Evolutionary conservation across 2,113 vertebrate species (phyloP).

Genomic region (Cynopterus brachyotis): DNA sequence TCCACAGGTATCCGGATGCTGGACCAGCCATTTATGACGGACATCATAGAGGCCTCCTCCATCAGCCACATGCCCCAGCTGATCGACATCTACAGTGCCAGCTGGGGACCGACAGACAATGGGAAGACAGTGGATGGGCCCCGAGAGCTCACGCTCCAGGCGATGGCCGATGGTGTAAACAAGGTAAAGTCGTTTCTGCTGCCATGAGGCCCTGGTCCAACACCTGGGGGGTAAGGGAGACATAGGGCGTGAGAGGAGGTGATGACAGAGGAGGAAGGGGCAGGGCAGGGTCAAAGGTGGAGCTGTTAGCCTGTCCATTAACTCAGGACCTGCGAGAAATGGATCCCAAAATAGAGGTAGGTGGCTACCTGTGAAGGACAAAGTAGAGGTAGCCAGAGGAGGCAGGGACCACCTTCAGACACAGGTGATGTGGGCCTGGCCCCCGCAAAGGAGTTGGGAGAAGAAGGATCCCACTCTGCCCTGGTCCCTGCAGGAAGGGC

Average conservation of each 20-base stretch:
- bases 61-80: conserved; percentile 99
- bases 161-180: conserved; percentile 98
- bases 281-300: fast-evolving
- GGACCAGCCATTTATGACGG: conserved; percentile 99
- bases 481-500: background rate
- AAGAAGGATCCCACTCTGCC: background rate
- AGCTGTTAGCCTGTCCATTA: background rate
- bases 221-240: fast-evolving
- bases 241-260: fast-evolving
- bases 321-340: background rate
- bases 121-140: conserved; percentile 99
- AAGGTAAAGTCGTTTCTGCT: conserved; percentile 86
- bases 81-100: conserved; percentile 99
- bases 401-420: fast-evolving
- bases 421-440: fast-evolving
- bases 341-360: background rate
- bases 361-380: fast-evolving
- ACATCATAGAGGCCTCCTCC: conserved; percentile 98
- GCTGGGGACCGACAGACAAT: conserved; percentile 99
- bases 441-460: background rate
- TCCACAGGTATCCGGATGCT: conserved; percentile 96
- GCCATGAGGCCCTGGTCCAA: fast-evolving
- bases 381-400: fast-evolving
- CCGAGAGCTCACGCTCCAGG: conserved; percentile 96
- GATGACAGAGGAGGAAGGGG: background rate